phyloP scores from a whole-genome alignment of 2,888 invertebrate species.

The Drosophila greeni region DNA sequence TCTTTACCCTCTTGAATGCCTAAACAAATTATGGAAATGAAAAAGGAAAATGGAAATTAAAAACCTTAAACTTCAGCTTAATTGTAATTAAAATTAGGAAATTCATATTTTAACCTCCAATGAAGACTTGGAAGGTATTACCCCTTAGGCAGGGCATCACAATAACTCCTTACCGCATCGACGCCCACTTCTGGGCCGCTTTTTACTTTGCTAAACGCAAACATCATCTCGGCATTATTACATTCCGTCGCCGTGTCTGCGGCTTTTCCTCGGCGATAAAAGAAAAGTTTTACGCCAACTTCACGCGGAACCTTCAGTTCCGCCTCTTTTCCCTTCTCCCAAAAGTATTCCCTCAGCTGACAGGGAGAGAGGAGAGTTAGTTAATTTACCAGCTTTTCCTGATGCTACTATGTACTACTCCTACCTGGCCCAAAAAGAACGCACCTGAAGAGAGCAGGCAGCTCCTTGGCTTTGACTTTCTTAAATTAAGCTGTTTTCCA shows the following conservation, averaged over 20 bases:
- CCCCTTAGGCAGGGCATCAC: slow-evolving; percentile 3
- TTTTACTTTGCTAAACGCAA: slow-evolving; percentile 41
- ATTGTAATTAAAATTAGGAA: no score
- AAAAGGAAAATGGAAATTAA: neutral
- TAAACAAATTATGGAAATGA: neutral
- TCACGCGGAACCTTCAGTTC: slow-evolving; percentile 6
- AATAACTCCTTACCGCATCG: slow-evolving; percentile 12
- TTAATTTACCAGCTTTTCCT: slow-evolving; percentile 52
- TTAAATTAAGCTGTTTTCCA: slow-evolving; percentile 6
- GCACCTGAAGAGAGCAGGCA: neutral
- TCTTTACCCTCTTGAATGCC: neutral
- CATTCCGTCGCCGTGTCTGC: slow-evolving; percentile 29
- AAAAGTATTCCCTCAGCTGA: slow-evolving; percentile 4
- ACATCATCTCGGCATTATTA: slow-evolving; percentile 56
- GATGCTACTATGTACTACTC: neutral
- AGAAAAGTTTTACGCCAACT: slow-evolving; percentile 43
- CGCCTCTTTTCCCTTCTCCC: no score
- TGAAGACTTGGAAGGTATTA: neutral
- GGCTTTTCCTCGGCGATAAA: slow-evolving; percentile 13
- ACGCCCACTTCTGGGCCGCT: slow-evolving; percentile 7
- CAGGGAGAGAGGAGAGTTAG: slow-evolving; percentile 42
- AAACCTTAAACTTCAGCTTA: no score
- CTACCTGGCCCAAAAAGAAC: slow-evolving; percentile 1
- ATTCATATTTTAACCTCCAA: no score
- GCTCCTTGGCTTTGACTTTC: neutral